A percentile compares a stretch with the other conserved stretches of the same genome.
phyloP scores from a whole-genome alignment of 2,113 vertebrate genomes.

The Apaloderma vittatum region DNA sequence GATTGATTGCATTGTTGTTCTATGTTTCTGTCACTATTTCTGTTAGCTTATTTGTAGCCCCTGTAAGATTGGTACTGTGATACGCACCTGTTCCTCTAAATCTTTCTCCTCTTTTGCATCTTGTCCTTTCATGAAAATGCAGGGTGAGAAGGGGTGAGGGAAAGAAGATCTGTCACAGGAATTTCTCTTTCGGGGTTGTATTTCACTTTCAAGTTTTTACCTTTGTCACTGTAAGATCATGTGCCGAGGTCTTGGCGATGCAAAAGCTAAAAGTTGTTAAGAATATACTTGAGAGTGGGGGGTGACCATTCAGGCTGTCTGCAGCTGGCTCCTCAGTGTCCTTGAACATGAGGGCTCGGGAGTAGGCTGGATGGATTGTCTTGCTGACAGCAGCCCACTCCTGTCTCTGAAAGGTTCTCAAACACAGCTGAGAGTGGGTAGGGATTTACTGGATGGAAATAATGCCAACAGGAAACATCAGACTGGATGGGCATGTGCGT shows the following conservation, averaged over 20 bases:
- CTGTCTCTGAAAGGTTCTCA: not conserved
- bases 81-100: slow-evolving; percentile 65
- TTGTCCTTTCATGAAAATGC: slow-evolving; percentile 65
- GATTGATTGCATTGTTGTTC: not conserved
- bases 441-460: slow-evolving; percentile 20
- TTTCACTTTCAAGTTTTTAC: slow-evolving; percentile 66
- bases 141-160: slow-evolving; percentile 62
- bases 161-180: slow-evolving; percentile 60
- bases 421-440: slow-evolving; percentile 19
- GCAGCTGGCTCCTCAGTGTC: slow-evolving; percentile 44
- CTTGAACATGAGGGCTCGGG: slow-evolving; percentile 30
- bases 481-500: not conserved
- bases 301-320: not conserved
- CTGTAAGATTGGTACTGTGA: not conserved
- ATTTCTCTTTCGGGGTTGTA: slow-evolving; percentile 60
- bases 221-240: slow-evolving; percentile 44
- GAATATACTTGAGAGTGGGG: not conserved
- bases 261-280: slow-evolving; percentile 18
- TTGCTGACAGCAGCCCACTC: slow-evolving; percentile 19
- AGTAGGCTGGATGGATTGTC: slow-evolving; percentile 14
- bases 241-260: slow-evolving; percentile 20
- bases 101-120: slow-evolving; percentile 57
- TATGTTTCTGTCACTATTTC: not conserved
- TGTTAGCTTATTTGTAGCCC: slow-evolving; percentile 31
- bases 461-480: not conserved